Evolutionary conservation across 2,888 invertebrate genomes (phyloP), one percentile per base, ranked within the genome.

Genomic region (Pinctada fucata): DNA sequence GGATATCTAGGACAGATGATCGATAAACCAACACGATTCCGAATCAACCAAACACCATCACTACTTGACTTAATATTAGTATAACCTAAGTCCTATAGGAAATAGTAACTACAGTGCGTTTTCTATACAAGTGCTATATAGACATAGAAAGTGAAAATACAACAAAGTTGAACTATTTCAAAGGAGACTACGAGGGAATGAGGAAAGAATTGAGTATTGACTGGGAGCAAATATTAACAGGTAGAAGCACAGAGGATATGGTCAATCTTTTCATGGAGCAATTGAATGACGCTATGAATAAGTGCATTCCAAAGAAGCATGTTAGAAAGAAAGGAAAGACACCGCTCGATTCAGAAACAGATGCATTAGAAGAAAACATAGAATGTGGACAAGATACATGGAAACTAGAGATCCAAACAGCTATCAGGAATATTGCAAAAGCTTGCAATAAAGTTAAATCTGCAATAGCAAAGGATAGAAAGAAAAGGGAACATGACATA

Each of bases 21-120:
- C 16, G 66, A 66, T 16, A 8, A 66, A 66, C 66, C 66, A 66
- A 66, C 66, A 66, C 10, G 67, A 45, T 67, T 48, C 48, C 67
- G 47, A 48, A 67, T 67, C 10, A 67, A 67, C 67, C 67, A 67
- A 67, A 48, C 45, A 45, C 67, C 67, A 45, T 67, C 67, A 31
- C 1, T 67, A 13, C 6, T 67, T 4, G 67, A 67, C 13, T 48
- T 67, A 0, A 67, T 67, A 3, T 31, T 67, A 5, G 67, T 67
- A 45, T 48, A 45, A 45, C n/a, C 45, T 10, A 45, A 13, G 13
- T 45, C 67, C 67, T 4, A 8, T 48, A 4, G 48, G 67, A 6
- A 10, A 16, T n/a, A 67, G 31, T 1, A 1, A 31, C 31, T 1
- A 31, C 31, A 31, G 31, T 31, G 31, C 31, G 0, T 31, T 31